Evolutionary conservation across 2,888 invertebrate species (phyloP).

Genomic region (Tetragonula carbonaria): DNA sequence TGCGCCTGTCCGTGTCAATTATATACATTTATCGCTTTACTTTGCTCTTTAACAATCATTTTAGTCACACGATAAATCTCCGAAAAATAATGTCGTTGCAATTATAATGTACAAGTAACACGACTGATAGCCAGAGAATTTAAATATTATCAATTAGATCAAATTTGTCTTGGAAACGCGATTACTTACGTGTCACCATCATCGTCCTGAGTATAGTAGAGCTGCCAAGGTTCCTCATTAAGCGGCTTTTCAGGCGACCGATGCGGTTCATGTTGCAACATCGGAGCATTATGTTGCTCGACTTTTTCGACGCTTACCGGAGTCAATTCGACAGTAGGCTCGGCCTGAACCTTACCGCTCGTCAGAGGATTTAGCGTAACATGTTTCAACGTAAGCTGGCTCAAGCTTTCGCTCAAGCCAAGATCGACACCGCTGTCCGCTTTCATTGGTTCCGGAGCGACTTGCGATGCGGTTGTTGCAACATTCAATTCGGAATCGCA

Average conservation of each 20-base stretch:
- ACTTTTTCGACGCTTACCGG: constrained; percentile 61
- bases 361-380: constrained; percentile 78
- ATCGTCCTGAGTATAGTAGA: constrained; percentile 91
- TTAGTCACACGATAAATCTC: constrained; percentile 11
- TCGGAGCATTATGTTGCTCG: constrained; percentile 25
- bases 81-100: not conserved
- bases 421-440: constrained; percentile 89
- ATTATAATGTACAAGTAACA: not conserved
- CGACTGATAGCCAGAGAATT: not conserved
- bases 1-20: constrained; percentile 8
- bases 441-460: constrained; percentile 83
- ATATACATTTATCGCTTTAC: constrained; percentile 4
- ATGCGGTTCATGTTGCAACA: constrained; percentile 13
- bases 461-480: constrained; percentile 29
- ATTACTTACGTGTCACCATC: constrained; percentile 95
- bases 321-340: constrained; percentile 69
- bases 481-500: constrained; percentile 59
- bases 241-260: not conserved
- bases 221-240: constrained; percentile 85
- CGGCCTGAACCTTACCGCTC: constrained; percentile 65
- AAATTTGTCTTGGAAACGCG: not conserved
- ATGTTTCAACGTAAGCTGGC: constrained; percentile 85
- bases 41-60: not conserved
- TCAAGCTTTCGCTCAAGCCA: constrained; percentile 87
- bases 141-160: not conserved